Percentiles rank a stretch among this genome's conserved stretches.
phyloP scores from a whole-genome alignment of 23 tunicate genomes.

The Halocynthia aurantium region DNA sequence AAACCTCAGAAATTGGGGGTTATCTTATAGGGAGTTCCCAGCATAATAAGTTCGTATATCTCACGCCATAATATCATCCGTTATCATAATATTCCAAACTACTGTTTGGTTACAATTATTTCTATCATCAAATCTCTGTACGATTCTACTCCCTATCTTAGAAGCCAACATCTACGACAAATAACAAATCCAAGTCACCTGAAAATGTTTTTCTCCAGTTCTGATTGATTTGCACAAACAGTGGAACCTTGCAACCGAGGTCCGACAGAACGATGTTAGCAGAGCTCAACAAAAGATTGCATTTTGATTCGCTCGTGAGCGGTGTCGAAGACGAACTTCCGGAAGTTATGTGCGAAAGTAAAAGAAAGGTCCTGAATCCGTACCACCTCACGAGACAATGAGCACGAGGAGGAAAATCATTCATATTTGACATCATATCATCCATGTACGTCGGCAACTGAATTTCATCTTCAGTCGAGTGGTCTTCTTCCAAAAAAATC shows the following conservation, averaged over 20 bases:
- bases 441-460: conserved; percentile 48
- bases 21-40: no score
- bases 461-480: conserved; percentile 33
- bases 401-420: conserved; percentile 96
- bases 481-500: conserved; percentile 14
- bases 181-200: conserved; percentile 24
- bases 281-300: conserved; percentile 63
- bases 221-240: conserved; percentile 89
- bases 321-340: conserved; percentile 17
- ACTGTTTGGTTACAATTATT: neutral
- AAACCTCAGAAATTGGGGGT: no score
- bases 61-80: no score
- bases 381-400: conserved; percentile 90
- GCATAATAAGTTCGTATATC: no score
- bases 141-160: neutral
- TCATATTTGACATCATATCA: conserved; percentile 71
- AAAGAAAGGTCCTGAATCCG: conserved; percentile 73
- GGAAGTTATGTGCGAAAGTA: conserved; percentile 24
- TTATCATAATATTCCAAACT: neutral
- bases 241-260: conserved; percentile 80
- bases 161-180: neutral
- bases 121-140: no score
- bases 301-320: conserved; percentile 58
- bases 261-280: conserved; percentile 59
- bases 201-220: conserved; percentile 70